phyloP scores from a whole-genome alignment of 1,140 invertebrate genomes.

The Eriocheir sinensis region DNA sequence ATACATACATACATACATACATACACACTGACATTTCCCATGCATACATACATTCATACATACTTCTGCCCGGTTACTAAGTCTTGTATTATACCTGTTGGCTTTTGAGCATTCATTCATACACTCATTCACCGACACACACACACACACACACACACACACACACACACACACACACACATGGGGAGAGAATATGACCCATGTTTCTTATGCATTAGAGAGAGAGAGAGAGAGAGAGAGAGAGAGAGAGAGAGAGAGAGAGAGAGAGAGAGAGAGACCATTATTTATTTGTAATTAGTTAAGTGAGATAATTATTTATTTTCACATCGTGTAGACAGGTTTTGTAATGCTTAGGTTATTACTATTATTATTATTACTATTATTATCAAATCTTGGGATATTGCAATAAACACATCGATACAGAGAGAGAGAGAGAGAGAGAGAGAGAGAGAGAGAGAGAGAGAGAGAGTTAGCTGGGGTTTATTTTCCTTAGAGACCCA shows the following conservation, averaged over 20 bases:
- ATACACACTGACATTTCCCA: background rate
- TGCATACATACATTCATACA: constrained; percentile 32
- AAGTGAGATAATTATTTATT: background rate
- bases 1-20: constrained; percentile 49
- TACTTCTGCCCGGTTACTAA: too few species aligned
- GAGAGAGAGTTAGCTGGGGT: background rate
- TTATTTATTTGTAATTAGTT: background rate
- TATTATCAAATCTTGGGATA: constrained; percentile 7
- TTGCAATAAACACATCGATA: background rate
- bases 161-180: constrained; percentile 52
- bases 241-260: background rate
- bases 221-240: background rate
- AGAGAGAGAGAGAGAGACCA: background rate
- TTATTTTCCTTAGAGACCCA: background rate
- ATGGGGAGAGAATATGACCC: background rate
- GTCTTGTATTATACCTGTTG: too few species aligned
- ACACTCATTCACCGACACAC: constrained; percentile 2
- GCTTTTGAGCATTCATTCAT: too few species aligned
- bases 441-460: background rate
- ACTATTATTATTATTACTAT: background rate
- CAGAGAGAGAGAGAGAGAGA: too few species aligned
- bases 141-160: constrained; percentile 51
- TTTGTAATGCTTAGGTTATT: too few species aligned
- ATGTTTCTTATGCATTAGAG: background rate
- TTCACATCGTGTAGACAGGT: too few species aligned